Evolutionary conservation across 2,113 vertebrate genomes (phyloP).

Genomic region (Okapia johnstoni): DNA sequence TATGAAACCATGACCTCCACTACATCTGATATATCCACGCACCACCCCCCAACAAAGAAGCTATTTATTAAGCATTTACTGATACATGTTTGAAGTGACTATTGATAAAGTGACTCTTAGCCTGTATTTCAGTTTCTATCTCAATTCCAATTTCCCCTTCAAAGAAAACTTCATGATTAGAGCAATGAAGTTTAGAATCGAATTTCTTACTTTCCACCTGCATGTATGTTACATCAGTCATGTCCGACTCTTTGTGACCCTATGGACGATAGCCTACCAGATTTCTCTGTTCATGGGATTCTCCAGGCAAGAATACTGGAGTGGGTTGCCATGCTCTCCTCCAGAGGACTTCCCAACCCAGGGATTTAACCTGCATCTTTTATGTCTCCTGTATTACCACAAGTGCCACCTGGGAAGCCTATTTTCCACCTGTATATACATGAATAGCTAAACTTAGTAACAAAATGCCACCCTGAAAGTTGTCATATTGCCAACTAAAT

Average conservation of each 20-base stretch:
- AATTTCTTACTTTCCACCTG: neutral
- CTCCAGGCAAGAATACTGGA: neutral
- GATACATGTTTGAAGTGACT: neutral
- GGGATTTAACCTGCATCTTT: neutral
- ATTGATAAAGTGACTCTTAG: neutral
- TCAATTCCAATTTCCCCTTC: neutral
- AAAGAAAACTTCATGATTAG: neutral
- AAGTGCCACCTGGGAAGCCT: neutral
- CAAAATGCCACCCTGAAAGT: neutral
- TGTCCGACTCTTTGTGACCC: neutral
- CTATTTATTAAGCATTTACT: neutral
- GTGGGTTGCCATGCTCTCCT: neutral
- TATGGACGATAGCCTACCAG: neutral
- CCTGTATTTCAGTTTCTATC: neutral
- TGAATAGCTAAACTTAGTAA: conserved; percentile 24
- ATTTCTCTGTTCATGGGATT: neutral
- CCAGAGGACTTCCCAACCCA: neutral
- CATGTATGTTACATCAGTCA: neutral
- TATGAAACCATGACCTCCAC: neutral
- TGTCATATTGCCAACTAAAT: conserved; percentile 51
- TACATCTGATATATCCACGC: neutral
- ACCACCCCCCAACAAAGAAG: neutral
- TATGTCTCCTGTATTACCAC: neutral
- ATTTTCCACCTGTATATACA: neutral
- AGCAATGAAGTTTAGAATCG: conserved; percentile 18